A percentile compares a stretch with the other conserved stretches of the same genome.
Evolutionary conservation across 2,888 invertebrate species (phyloP).

Genomic region (Diaphora mendica): DNA sequence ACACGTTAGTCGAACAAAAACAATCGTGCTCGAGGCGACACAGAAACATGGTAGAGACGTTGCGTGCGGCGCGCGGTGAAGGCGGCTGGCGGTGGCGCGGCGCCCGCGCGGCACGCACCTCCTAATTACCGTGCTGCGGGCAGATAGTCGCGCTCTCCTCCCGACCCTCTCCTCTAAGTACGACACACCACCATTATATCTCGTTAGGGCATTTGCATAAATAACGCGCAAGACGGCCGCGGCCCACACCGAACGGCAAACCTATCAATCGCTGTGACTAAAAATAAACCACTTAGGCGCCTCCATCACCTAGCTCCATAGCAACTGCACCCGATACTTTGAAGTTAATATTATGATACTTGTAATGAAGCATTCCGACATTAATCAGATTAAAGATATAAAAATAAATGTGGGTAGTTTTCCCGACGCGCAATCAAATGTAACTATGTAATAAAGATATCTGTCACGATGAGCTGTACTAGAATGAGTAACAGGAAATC

Average conservation of each 20-base stretch:
- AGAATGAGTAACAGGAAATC: slow-evolving; percentile 81
- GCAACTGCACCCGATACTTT: slow-evolving; percentile 47
- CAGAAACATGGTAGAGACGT: slow-evolving; percentile 74
- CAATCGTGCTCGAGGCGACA: slow-evolving; percentile 83
- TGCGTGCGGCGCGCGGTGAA: slow-evolving; percentile 57
- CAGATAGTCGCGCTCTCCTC: slow-evolving; percentile 67
- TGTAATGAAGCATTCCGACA: slow-evolving; percentile 74
- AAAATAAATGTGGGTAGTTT: slow-evolving; percentile 65
- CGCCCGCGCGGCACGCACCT: slow-evolving; percentile 74
- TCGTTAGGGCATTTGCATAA: slow-evolving; percentile 86
- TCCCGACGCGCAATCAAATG: slow-evolving; percentile 69
- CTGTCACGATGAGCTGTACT: slow-evolving; percentile 71
- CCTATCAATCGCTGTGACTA: slow-evolving; percentile 80
- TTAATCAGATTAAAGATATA: slow-evolving; percentile 77
- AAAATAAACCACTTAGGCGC: slow-evolving; percentile 77
- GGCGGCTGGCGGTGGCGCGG: slow-evolving; percentile 45
- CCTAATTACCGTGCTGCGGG: slow-evolving; percentile 83
- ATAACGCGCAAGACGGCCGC: slow-evolving; percentile 75
- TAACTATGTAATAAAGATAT: slow-evolving; percentile 81
- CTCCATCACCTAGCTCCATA: slow-evolving; percentile 58
- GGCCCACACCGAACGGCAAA: slow-evolving; percentile 71
- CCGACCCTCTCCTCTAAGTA: slow-evolving; percentile 31
- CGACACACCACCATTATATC: slow-evolving; percentile 77
- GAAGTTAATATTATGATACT: slow-evolving; percentile 67
- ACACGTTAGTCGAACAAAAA: slow-evolving; percentile 76